These are phyloP conservation scores for Gerris buenoi DNA, from an alignment of 1,140 invertebrate genomes.

Conservation along the genomic window DNA sequence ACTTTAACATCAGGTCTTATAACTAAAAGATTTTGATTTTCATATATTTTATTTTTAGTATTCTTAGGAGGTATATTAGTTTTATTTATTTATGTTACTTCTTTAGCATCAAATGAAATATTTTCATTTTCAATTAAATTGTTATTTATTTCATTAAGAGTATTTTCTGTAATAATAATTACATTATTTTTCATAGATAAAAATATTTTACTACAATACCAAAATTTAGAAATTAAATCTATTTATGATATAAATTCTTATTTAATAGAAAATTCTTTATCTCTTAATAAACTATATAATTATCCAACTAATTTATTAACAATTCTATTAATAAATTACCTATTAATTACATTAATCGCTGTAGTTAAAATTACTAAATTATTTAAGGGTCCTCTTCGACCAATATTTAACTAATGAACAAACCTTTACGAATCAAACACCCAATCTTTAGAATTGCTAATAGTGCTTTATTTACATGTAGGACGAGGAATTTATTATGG, in stretches of 20 bases:
- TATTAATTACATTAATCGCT: slow-evolving; percentile 34
- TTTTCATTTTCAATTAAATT: slow-evolving; percentile 29
- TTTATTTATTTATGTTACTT: slow-evolving; percentile 39
- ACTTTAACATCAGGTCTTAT: slow-evolving; percentile 29
- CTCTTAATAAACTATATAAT: no score
- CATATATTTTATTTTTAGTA: slow-evolving; percentile 36
- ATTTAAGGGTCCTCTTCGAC: slow-evolving; percentile 30
- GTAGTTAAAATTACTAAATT: slow-evolving; percentile 33
- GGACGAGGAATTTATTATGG: slow-evolving; percentile 11
- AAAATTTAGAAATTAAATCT: no score
- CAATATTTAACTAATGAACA: slow-evolving; percentile 33
- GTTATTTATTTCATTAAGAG: no score
- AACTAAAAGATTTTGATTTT: slow-evolving; percentile 32
- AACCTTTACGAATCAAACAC: slow-evolving; percentile 31
- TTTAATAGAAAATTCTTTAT: no score
- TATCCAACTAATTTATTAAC: slow-evolving; percentile 16
- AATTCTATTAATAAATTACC: slow-evolving; percentile 34
- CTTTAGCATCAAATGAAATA: slow-evolving; percentile 37
- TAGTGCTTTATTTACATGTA: slow-evolving; percentile 24
- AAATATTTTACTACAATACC: no score
- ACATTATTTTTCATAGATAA: slow-evolving; percentile 20
- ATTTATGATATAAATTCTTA: no score
- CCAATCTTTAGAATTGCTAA: slow-evolving; percentile 34
- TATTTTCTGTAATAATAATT: no score
- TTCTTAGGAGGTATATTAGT: slow-evolving; percentile 39